Conservation (phyloP, 1,140 invertebrate genomes). For the Globodera ellingtonae region DNA sequence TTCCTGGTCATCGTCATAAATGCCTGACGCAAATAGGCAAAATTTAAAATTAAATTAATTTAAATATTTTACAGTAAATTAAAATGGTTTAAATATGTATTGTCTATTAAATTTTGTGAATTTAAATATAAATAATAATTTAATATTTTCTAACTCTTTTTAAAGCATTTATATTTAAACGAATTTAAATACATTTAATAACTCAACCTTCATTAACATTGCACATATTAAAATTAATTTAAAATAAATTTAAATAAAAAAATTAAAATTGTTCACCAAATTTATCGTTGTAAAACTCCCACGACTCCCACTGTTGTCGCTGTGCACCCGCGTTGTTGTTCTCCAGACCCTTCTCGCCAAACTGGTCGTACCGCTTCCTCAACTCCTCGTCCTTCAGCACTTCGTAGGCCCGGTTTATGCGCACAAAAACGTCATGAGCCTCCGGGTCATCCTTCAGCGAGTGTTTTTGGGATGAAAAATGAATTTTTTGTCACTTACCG, state of each 20-base stretch:
- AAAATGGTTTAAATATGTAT: no score
- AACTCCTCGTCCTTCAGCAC: constrained; percentile 79
- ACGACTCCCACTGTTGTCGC: constrained; percentile 74
- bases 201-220: no score
- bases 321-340: constrained; percentile 67
- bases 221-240: not conserved
- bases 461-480: not conserved
- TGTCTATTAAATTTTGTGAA: not conserved
- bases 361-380: constrained; percentile 78
- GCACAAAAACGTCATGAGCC: constrained; percentile 78
- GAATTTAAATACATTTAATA: no score
- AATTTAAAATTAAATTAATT: not conserved
- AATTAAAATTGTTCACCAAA: constrained; percentile 72
- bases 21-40: constrained; percentile 64
- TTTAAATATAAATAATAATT: no score
- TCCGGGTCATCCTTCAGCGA: constrained; percentile 72
- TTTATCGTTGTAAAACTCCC: constrained; percentile 80
- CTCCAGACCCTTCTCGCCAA: constrained; percentile 76
- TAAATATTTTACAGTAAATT: no score
- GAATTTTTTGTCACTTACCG: constrained; percentile 59
- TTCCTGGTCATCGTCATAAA: constrained; percentile 83
- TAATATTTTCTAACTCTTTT: no score
- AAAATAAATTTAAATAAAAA: not conserved
- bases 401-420: constrained; percentile 80
- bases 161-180: no score